phyloP scores from a whole-genome alignment of 2,797 vertebrate genomes.

The Muscicapa comitata region DNA sequence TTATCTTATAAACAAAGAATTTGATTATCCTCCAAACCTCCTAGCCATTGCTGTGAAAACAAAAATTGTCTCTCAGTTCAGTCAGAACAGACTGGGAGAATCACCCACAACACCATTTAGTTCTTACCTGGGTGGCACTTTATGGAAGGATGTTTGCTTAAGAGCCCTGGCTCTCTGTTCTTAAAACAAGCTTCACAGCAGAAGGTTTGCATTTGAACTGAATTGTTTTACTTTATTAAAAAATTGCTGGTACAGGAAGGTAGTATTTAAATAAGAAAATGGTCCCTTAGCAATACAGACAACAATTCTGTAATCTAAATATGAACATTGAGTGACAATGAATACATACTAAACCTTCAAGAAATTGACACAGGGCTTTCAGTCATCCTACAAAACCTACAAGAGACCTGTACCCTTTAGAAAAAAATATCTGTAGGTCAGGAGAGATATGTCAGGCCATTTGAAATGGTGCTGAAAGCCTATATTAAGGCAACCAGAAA shows the following conservation, averaged over 20 bases:
- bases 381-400: background rate
- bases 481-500: background rate
- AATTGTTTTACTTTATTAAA: background rate
- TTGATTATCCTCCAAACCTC: background rate
- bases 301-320: background rate
- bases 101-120: background rate
- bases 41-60: background rate
- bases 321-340: background rate
- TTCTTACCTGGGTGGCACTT: background rate
- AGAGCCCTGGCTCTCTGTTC: background rate
- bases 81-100: background rate
- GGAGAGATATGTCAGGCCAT: background rate
- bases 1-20: background rate
- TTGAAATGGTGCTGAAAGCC: background rate
- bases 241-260: background rate
- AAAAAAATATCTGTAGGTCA: background rate
- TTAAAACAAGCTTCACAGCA: background rate
- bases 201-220: background rate
- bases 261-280: background rate
- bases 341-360: background rate
- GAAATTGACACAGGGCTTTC: background rate
- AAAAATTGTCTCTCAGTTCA: background rate
- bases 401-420: background rate
- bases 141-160: background rate
- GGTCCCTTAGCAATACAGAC: background rate